Evolutionary conservation across 2,888 invertebrate species (phyloP).

Genomic region (Saturnia japonica): DNA sequence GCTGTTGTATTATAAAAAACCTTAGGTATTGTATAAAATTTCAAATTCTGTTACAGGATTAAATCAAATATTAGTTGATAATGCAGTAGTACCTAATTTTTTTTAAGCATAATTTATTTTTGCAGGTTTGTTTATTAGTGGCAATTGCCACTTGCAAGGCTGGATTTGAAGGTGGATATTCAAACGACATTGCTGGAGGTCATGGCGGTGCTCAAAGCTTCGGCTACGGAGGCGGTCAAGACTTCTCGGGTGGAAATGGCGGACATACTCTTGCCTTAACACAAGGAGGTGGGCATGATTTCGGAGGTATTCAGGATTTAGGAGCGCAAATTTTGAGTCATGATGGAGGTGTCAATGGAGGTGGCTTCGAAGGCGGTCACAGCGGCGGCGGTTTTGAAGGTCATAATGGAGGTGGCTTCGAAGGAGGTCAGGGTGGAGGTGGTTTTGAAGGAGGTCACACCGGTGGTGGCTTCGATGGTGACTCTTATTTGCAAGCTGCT

Average conservation of each 20-base stretch:
- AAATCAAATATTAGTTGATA: no score
- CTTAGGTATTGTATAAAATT: background rate
- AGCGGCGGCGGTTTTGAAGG: constrained; percentile 46
- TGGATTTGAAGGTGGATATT: constrained; percentile 51
- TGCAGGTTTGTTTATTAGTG: constrained; percentile 71
- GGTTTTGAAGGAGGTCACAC: constrained; percentile 36
- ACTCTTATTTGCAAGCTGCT: constrained; percentile 70
- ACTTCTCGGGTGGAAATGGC: constrained; percentile 37
- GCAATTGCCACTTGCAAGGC: constrained; percentile 73
- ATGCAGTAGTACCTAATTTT: no score
- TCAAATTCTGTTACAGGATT: background rate
- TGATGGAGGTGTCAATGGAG: constrained; percentile 25
- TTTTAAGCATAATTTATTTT: constrained; percentile 32
- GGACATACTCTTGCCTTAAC: constrained; percentile 28
- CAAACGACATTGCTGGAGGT: constrained; percentile 48
- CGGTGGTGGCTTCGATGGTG: constrained; percentile 53
- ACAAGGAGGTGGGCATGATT: constrained; percentile 42
- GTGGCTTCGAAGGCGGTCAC: constrained; percentile 36
- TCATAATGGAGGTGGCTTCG: constrained; percentile 26
- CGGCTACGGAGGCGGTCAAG: constrained; percentile 42
- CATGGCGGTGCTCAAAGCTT: constrained; percentile 46
- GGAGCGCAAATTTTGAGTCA: constrained; percentile 28
- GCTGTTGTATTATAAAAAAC: background rate
- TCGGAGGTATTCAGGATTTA: constrained; percentile 33
- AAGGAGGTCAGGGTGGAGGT: constrained; percentile 41